These are phyloP conservation scores for Jaculus jaculus DNA, from an alignment of 2,113 vertebrate genomes.

Conservation along the genomic window DNA sequence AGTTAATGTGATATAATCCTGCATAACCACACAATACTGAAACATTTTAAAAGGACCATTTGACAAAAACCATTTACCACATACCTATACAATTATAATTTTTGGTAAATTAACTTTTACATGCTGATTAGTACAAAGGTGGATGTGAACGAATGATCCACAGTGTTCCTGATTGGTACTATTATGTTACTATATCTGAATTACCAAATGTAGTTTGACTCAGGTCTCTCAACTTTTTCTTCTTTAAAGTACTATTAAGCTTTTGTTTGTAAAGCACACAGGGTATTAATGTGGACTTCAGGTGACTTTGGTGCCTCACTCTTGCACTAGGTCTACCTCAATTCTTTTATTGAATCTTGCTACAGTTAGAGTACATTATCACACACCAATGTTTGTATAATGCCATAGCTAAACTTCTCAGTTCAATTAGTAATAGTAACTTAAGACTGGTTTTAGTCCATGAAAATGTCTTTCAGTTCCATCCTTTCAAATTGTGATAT, in stretches of 20 bases:
- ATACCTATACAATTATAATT: background rate
- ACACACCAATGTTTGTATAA: background rate
- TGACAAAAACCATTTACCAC: background rate
- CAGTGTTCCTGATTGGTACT: background rate
- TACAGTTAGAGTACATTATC: background rate
- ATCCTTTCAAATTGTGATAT: conserved; percentile 8
- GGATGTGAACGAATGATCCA: background rate
- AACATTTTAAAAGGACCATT: background rate
- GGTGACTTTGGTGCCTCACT: background rate
- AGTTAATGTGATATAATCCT: background rate
- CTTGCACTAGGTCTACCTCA: background rate
- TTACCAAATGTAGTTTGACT: background rate
- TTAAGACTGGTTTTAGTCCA: background rate
- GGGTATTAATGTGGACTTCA: background rate
- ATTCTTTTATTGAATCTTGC: background rate
- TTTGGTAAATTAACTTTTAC: background rate
- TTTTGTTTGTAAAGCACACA: background rate
- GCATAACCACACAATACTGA: background rate
- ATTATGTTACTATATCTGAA: background rate
- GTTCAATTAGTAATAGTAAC: conserved; percentile 34
- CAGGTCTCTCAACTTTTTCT: background rate
- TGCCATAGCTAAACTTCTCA: background rate
- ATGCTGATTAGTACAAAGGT: background rate
- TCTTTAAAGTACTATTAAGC: background rate
- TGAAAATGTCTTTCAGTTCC: conserved; percentile 27